These are phyloP conservation scores for Poicephalus gulielmi DNA, from an alignment of 2,113 vertebrate genomes.

Conservation along the genomic window DNA sequence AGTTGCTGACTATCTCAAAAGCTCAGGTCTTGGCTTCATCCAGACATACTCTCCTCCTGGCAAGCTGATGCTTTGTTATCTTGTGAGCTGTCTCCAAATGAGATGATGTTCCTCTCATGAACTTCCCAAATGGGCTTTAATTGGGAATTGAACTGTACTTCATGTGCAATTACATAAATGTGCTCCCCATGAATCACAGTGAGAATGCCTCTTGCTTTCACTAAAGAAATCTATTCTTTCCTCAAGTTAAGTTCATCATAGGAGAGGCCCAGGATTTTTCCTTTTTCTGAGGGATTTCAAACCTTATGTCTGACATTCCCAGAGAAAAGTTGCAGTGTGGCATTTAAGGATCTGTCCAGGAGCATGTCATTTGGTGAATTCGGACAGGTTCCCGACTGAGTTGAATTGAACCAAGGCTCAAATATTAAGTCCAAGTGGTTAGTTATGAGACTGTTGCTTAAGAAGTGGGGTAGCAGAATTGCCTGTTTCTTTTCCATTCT, in stretches of 20 bases:
- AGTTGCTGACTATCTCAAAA: background rate
- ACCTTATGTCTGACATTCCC: background rate
- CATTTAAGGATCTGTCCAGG: background rate
- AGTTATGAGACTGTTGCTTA: background rate
- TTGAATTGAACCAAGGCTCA: background rate
- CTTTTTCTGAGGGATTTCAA: background rate
- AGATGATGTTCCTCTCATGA: background rate
- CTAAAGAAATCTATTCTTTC: background rate
- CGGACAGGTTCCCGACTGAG: background rate
- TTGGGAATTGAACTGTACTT: background rate
- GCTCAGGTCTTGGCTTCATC: background rate
- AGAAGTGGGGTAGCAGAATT: background rate
- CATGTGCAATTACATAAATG: fast-evolving
- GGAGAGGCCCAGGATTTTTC: background rate
- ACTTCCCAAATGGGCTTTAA: background rate
- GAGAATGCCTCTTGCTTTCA: background rate
- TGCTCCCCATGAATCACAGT: background rate
- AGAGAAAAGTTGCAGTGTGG: background rate
- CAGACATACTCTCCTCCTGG: background rate
- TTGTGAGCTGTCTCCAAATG: background rate
- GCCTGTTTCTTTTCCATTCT: background rate
- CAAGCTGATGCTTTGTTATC: background rate
- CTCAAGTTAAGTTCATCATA: background rate
- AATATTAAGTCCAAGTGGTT: background rate
- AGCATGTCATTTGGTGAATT: background rate